Conservation (phyloP, 2,888 invertebrate genomes). For the Mongoloraphidia duomilia region DNA sequence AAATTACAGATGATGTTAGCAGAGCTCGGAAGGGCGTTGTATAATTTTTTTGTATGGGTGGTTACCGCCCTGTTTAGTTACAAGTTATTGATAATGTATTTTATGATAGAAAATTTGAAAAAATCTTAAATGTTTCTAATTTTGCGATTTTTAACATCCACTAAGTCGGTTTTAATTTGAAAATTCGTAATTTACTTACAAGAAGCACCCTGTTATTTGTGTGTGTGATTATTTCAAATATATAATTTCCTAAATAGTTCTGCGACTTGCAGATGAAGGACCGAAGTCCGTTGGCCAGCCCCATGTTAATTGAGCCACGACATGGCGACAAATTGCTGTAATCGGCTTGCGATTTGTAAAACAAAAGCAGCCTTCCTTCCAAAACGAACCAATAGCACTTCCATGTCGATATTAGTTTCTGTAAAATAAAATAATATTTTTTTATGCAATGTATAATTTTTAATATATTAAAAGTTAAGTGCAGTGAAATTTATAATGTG, state of each 20-base stretch:
- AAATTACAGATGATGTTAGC: no score
- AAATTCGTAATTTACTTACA: constrained; percentile 23
- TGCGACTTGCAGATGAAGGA: constrained; percentile 19
- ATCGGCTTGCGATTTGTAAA: constrained; percentile 36
- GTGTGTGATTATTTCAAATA: constrained; percentile 32
- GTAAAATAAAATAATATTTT: constrained; percentile 10
- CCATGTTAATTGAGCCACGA: constrained; percentile 35
- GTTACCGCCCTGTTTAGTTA: no score
- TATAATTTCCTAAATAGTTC: background rate
- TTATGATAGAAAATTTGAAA: no score
- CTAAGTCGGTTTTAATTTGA: no score
- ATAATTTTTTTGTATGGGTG: no score
- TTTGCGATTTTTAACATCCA: no score
- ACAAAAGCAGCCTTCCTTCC: constrained; percentile 35
- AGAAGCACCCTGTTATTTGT: constrained; percentile 28
- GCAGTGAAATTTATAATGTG: no score
- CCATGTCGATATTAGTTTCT: constrained; percentile 33
- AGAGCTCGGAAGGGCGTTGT: no score
- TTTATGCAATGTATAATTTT: background rate
- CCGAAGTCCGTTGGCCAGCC: constrained; percentile 30
- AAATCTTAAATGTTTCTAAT: no score
- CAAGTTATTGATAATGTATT: no score
- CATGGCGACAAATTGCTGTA: constrained; percentile 35
- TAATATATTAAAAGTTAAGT: background rate
- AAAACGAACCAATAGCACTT: constrained; percentile 40